Conservation (phyloP, 2,797 vertebrate species). For the Prionace glauca region DNA sequence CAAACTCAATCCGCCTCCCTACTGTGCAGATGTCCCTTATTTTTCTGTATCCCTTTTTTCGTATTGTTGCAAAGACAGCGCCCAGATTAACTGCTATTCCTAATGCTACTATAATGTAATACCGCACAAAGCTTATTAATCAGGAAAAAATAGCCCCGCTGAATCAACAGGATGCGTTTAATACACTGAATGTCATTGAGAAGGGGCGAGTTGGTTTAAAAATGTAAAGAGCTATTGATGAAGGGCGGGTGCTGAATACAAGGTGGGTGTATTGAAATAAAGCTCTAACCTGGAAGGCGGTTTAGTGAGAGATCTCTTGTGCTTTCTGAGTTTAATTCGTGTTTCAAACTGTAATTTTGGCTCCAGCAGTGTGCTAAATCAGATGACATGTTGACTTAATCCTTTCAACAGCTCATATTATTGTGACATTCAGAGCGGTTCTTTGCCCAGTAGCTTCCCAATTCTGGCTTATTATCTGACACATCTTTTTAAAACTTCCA, state of each 20-base stretch:
- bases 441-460: not conserved
- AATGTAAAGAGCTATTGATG: not conserved
- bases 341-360: not conserved
- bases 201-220: not conserved
- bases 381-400: conserved; percentile 1
- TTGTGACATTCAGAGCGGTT: not conserved
- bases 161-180: conserved; percentile 47
- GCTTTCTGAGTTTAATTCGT: not conserved
- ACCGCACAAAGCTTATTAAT: conserved; percentile 78
- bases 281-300: not conserved
- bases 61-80: conserved; percentile 46
- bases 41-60: conserved; percentile 55
- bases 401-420: not conserved
- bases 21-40: conserved; percentile 72
- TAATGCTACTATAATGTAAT: conserved; percentile 69
- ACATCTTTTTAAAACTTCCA: not conserved
- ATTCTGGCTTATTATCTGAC: not conserved
- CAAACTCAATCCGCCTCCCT: conserved; percentile 42
- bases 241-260: not conserved
- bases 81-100: conserved; percentile 71
- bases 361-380: not conserved
- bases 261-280: not conserved
- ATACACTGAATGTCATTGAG: conserved; percentile 32
- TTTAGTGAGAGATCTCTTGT: not conserved
- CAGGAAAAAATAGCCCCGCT: conserved; percentile 71